Base-by-base conservation (phyloP, 1,140 invertebrate genomes). In the Saxidomus purpurata region DNA sequence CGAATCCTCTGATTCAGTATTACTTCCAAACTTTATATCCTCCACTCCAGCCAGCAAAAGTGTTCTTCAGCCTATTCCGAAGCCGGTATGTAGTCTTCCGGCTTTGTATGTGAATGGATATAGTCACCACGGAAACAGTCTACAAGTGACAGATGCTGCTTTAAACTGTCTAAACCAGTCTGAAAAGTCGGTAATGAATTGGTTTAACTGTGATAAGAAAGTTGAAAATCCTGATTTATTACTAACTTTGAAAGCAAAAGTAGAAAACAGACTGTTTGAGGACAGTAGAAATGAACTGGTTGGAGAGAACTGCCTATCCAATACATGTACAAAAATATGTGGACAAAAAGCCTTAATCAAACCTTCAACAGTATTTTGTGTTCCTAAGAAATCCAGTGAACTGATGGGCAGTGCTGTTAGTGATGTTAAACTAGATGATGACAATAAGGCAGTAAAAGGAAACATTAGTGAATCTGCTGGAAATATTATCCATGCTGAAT, bases 341-440 rank as follows among this genome's bases (percentile, higher is more conserved):
- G 74, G 74, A 49, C 74, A 13, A 28, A 49, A 47, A 52, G 28
- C 28, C 11, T 28, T 81, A n/a, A 87, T 87, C 31, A 55, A 87
- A 36, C 84, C 84, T 25, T 87, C 84, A 52, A 71, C 84, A 55
- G 84, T 87, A 55, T 87, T 87, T 76, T 87, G 84, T 87, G 49
- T 59, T 28, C 84, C 84, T 22, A 69, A 40, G 43, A 87, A 87
- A 55, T 81, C 55, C 67, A 38, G 34, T 71, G 67, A 71, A 17
- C 52, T 13, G 13, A n/a, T 15, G 22, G 3, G 19, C 15, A 55
- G 4, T 19, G 13, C 19, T 2, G n/a, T n/a, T n/a, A 55, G 9
- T 55, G 52, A n/a, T 55, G 52, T 22, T 11, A 22, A 9, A 17
- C 8, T 17, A 47, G 43, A 8, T 47, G 8, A 47, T 47, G 8